These are phyloP conservation scores for Adela reaumurella DNA, from an alignment of 2,888 invertebrate species.

Conservation along the genomic window DNA sequence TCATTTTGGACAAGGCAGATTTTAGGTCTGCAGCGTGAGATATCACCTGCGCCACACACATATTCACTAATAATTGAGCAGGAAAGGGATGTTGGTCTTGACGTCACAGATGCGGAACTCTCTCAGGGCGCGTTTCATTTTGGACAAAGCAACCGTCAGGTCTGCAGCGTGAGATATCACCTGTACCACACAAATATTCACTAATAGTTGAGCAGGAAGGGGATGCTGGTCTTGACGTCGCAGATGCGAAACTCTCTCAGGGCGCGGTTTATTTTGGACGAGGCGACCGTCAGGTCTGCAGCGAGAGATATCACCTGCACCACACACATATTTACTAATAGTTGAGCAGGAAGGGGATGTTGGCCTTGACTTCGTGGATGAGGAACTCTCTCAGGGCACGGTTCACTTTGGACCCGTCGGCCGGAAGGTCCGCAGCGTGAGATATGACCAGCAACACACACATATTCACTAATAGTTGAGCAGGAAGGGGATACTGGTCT, in stretches of 20 bases:
- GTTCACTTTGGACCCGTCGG: constrained; percentile 94
- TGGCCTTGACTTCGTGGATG: constrained; percentile 98
- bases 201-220: constrained; percentile 94
- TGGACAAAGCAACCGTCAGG: constrained; percentile 86
- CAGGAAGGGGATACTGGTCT: constrained; percentile 98
- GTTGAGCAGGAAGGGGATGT: constrained; percentile 97
- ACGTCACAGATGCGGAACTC: constrained; percentile 98
- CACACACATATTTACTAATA: too few species aligned
- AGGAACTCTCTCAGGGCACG: constrained; percentile 94
- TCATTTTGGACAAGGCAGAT: constrained; percentile 93
- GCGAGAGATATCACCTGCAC: constrained; percentile 82
- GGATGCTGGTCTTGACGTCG: constrained; percentile 99
- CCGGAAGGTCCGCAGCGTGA: constrained; percentile 82
- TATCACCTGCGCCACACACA: constrained; percentile 66
- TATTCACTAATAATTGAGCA: too few species aligned
- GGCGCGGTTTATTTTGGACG: constrained; percentile 95
- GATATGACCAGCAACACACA: constrained; percentile 75
- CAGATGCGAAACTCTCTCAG: constrained; percentile 95
- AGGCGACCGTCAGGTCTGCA: constrained; percentile 81
- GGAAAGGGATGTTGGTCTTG: constrained; percentile 98
- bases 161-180: constrained; percentile 89
- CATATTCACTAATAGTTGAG: too few species aligned
- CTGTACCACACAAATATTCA: too few species aligned
- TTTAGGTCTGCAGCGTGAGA: constrained; percentile 90
- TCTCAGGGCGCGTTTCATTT: constrained; percentile 92